phyloP scores from a whole-genome alignment of 2,113 vertebrate species.

The human (Homo sapiens) region DNA sequence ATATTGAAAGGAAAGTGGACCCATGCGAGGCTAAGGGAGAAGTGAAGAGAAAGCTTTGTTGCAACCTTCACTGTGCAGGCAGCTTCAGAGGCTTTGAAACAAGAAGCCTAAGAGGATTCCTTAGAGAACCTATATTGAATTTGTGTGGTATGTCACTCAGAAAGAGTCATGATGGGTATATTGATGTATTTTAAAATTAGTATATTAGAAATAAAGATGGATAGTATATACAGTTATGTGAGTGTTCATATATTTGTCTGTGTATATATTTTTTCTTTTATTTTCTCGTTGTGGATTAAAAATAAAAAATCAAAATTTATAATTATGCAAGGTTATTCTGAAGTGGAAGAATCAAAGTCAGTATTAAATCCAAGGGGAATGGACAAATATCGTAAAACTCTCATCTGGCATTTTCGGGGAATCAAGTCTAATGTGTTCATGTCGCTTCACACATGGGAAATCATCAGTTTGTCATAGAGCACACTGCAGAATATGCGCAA shows the following conservation, averaged over 20 bases:
- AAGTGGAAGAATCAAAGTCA: too few relatives aligned
- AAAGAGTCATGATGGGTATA: neutral
- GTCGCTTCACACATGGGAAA: too few relatives aligned
- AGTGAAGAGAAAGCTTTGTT: constrained; percentile 92
- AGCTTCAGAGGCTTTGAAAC: constrained; percentile 87
- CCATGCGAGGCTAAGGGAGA: constrained; percentile 88
- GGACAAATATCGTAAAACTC: too few relatives aligned
- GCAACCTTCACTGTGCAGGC: constrained; percentile 93
- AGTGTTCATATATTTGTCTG: too few relatives aligned
- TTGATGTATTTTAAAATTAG: neutral
- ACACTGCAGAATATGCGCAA: too few relatives aligned
- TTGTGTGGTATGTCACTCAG: neutral
- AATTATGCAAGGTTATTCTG: too few relatives aligned
- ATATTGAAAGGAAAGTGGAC: constrained; percentile 86
- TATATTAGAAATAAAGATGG: neutral
- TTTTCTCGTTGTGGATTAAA: neutral
- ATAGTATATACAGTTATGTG: neutral
- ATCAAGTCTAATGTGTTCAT: too few relatives aligned
- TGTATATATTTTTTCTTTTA: neutral
- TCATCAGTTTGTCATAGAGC: too few relatives aligned
- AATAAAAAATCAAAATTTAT: neutral
- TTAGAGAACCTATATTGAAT: neutral
- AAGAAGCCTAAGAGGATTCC: constrained; percentile 57
- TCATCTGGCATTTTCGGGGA: too few relatives aligned
- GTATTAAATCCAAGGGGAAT: too few relatives aligned